A percentile compares a stretch with the other conserved stretches of the same genome.
phyloP scores from a whole-genome alignment of 2,888 invertebrate genomes.

The Meteorus cinctellus region DNA sequence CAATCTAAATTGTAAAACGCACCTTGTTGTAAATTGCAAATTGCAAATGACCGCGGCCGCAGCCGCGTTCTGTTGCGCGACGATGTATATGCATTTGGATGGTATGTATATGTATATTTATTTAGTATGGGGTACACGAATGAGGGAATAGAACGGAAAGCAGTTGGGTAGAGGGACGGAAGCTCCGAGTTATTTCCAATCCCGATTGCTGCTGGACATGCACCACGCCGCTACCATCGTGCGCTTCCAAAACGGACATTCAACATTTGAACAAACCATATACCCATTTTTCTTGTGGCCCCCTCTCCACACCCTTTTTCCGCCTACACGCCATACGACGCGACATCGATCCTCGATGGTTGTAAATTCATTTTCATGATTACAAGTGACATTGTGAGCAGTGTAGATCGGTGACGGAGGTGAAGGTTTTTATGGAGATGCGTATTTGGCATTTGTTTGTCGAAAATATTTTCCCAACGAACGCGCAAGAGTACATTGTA shows the following conservation, averaged over 20 bases:
- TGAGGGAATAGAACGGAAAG: conserved; percentile 9
- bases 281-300: conserved; percentile 33
- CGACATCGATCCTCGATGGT: conserved; percentile 35
- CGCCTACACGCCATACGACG: conserved; percentile 1
- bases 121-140: neutral
- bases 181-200: conserved; percentile 36
- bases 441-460: conserved; percentile 10
- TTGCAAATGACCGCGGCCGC: conserved; percentile 58
- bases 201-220: conserved; percentile 43
- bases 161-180: conserved; percentile 7
- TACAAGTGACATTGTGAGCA: conserved; percentile 40
- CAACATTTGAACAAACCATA: conserved; percentile 32
- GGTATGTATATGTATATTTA: neutral
- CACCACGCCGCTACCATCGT: conserved; percentile 13
- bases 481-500: neutral
- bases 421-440: conserved; percentile 21
- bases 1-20: conserved; percentile 69
- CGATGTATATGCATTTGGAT: neutral
- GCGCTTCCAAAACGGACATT: conserved; percentile 19
- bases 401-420: conserved; percentile 22
- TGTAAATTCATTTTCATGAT: conserved; percentile 40
- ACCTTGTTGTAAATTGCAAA: conserved; percentile 61
- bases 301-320: conserved; percentile 12
- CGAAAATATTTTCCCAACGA: conserved; percentile 14
- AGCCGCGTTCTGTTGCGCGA: conserved; percentile 24